Percentiles rank a stretch among this genome's conserved stretches.
Evolutionary conservation across 2,888 invertebrate genomes (phyloP).

Genomic region (Ceramica pisi): DNA sequence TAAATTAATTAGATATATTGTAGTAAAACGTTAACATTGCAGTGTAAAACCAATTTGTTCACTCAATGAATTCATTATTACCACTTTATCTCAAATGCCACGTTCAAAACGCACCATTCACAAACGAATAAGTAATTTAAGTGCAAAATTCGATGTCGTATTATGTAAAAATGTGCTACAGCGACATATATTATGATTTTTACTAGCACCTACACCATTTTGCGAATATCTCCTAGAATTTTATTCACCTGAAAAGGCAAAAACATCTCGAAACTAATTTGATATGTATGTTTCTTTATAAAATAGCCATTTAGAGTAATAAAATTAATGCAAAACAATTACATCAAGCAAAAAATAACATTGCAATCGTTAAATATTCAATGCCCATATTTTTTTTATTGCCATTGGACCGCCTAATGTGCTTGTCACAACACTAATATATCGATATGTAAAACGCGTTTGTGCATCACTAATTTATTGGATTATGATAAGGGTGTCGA

Average conservation of each 20-base stretch:
- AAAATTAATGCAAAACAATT: conserved; percentile 58
- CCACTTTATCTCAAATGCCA: conserved; percentile 35
- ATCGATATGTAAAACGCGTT: conserved; percentile 69
- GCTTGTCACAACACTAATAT: conserved; percentile 64
- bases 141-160: conserved; percentile 13
- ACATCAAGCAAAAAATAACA: conserved; percentile 37
- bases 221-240: conserved; percentile 5
- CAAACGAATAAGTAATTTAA: conserved; percentile 23
- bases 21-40: not conserved
- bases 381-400: conserved; percentile 51
- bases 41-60: conserved; percentile 16
- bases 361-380: conserved; percentile 48
- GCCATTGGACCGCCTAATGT: conserved; percentile 61
- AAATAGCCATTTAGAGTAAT: conserved; percentile 40
- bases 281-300: conserved; percentile 22
- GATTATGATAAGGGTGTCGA: conserved; percentile 65
- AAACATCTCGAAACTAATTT: conserved; percentile 25
- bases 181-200: conserved; percentile 32
- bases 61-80: conserved; percentile 14
- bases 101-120: conserved; percentile 4
- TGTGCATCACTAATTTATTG: conserved; percentile 72
- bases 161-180: conserved; percentile 18
- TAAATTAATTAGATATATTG: not conserved
- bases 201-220: conserved; percentile 15
- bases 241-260: conserved; percentile 15